phyloP scores from a whole-genome alignment of 2,888 invertebrate species.

The Antheraea assamensis region DNA sequence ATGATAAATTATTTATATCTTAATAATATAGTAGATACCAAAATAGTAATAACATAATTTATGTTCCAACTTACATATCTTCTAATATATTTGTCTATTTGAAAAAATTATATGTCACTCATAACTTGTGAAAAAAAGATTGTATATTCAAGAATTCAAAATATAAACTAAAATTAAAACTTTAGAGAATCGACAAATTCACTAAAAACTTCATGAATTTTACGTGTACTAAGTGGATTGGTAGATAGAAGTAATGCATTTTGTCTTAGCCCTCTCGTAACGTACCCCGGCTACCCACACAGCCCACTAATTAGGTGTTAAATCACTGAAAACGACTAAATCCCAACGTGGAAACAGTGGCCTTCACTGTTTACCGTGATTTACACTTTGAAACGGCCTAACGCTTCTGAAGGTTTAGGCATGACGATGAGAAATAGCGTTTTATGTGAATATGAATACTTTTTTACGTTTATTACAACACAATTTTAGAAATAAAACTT shows the following conservation, averaged over 20 bases:
- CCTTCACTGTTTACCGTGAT: conserved; percentile 67
- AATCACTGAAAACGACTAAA: conserved; percentile 72
- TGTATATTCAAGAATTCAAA: not conserved
- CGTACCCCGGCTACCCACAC: conserved; percentile 34
- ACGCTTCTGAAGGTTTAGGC: conserved; percentile 35
- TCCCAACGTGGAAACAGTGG: conserved; percentile 46
- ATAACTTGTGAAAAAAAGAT: too few relatives aligned
- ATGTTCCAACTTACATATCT: too few relatives aligned
- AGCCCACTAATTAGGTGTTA: conserved; percentile 77
- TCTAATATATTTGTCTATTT: too few relatives aligned
- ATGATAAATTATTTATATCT: too few relatives aligned
- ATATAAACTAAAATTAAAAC: not conserved
- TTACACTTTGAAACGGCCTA: conserved; percentile 65
- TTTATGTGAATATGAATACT: not conserved
- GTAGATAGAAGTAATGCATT: conserved; percentile 17
- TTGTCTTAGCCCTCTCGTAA: conserved; percentile 38
- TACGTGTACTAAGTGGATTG: not conserved
- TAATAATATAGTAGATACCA: too few relatives aligned
- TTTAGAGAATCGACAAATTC: not conserved
- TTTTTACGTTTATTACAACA: not conserved
- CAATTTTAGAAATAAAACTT: too few relatives aligned
- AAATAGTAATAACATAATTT: too few relatives aligned
- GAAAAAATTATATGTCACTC: too few relatives aligned
- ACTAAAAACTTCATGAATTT: not conserved
- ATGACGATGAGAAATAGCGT: conserved; percentile 27